Evolutionary conservation across 2,888 invertebrate species (phyloP), one percentile per base, ranked within the genome.

Genomic region (Rhodophaea formosa): DNA sequence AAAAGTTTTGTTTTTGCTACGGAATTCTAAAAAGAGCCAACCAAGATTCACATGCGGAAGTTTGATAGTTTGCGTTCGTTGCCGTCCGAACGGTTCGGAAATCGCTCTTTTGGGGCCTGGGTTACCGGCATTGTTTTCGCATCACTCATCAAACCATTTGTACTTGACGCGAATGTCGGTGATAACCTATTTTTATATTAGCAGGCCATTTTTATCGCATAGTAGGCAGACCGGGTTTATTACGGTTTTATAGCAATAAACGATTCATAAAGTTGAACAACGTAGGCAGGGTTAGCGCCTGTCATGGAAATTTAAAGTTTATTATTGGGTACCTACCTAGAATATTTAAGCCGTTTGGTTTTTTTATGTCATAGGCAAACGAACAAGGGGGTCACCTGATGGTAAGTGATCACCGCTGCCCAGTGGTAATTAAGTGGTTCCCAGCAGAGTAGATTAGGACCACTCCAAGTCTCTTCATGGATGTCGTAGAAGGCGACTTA

Each of bases 81-180:
- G 23, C 23, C 23, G 23, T 23, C 5, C 23, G 23, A 23, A 23
- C 5, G 23, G 23, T 23, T 23, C 23, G 5, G 23, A 23, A 23
- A 23, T 23, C 23, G 23, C 23, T 3, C 23, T 12, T 10, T 12
- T 35, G 32, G 39, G 51, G 12, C 17, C 35, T 12, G 35, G 51
- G 51, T 39, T 51, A 43, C 49, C 30, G n/a, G 51, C 45, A 46
- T 53, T 59, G 47, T 59, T 56, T 56, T 53, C 56, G 16, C 30
- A 53, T 29, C 53, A 30, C 56, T 53, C 54, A 53, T 53, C 52
- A 53, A 56, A 53, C 39, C 53, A 47, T 59, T 56, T 53, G 56
- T 56, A 45, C 42, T 47, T 59, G 59, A 53, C 56, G 53, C 30
- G 43, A 45, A 29, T 29, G 39, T 42, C 35, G 17, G 35, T 12